Evolutionary conservation across 1,140 invertebrate genomes (phyloP).

Genomic region (Drosophila kanapiae): DNA sequence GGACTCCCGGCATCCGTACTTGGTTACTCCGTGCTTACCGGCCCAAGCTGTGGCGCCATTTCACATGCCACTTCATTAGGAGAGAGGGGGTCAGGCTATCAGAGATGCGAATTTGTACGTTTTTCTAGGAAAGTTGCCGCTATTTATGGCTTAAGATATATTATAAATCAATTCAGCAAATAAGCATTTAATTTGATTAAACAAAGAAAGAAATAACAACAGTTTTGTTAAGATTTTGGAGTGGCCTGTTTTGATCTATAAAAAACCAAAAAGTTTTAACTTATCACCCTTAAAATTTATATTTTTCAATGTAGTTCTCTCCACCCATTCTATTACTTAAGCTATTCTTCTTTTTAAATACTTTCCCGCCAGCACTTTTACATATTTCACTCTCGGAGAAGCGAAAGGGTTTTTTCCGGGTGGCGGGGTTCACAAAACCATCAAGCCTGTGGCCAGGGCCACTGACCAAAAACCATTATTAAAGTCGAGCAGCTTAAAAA

Average conservation of each 20-base stretch:
- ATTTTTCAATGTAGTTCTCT: no score
- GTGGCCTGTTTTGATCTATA: no score
- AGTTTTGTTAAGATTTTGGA: no score
- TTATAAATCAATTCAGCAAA: no score
- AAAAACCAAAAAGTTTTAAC: no score
- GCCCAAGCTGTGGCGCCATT: slow-evolving; percentile 6
- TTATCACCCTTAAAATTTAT: no score
- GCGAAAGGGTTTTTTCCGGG: slow-evolving; percentile 25
- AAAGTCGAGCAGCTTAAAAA: slow-evolving; percentile 76
- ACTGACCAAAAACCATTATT: slow-evolving; percentile 80
- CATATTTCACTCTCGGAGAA: not conserved
- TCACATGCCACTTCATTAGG: slow-evolving; percentile 73
- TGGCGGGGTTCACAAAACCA: slow-evolving; percentile 37
- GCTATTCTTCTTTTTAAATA: not conserved
- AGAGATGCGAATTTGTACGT: not conserved
- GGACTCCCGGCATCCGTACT: not conserved
- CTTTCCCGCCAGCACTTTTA: not conserved
- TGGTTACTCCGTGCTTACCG: not conserved
- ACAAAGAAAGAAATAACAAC: no score
- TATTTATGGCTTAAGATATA: not conserved
- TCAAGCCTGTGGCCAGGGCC: slow-evolving; percentile 57
- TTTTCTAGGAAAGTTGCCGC: not conserved
- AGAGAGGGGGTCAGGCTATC: slow-evolving; percentile 1
- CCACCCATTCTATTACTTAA: not conserved
- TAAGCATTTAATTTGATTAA: no score